A percentile compares a stretch with the other conserved stretches of the same genome.
Evolutionary conservation across 2,888 invertebrate species (phyloP).

Genomic region (Drosophila subsilvestris): DNA sequence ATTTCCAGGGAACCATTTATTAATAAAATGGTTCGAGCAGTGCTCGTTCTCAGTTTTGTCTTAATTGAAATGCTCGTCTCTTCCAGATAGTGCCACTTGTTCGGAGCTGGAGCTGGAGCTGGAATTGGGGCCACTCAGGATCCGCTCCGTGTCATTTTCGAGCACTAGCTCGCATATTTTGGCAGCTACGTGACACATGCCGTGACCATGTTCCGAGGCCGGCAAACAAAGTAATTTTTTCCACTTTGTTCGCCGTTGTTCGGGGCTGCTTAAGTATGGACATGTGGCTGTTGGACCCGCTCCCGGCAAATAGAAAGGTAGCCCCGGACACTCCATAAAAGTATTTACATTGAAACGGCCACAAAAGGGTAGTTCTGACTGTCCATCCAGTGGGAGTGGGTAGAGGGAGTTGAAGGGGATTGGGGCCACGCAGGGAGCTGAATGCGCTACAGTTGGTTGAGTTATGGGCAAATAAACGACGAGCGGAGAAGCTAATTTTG

Average conservation of each 20-base stretch:
- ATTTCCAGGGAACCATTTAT: constrained; percentile 11
- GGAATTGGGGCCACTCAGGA: neutral
- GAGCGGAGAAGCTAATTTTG: constrained; percentile 47
- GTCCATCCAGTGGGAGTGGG: constrained; percentile 7
- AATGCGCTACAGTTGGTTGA: constrained; percentile 51
- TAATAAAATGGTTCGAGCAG: constrained; percentile 1
- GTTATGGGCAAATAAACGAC: constrained; percentile 43
- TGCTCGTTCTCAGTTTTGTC: constrained; percentile 50
- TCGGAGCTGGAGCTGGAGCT: neutral
- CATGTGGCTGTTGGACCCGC: constrained; percentile 46
- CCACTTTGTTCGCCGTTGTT: constrained; percentile 23
- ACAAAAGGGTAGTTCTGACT: constrained; percentile 49
- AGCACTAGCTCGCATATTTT: constrained; percentile 64
- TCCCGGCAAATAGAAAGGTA: constrained; percentile 47
- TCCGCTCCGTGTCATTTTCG: constrained; percentile 57
- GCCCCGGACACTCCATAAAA: constrained; percentile 39
- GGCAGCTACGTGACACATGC: constrained; percentile 68
- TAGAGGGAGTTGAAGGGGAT: neutral
- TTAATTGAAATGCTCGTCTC: constrained; percentile 67
- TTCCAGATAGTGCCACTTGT: constrained; percentile 7
- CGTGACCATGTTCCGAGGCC: constrained; percentile 42
- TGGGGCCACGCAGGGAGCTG: constrained; percentile 19
- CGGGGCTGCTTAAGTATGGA: constrained; percentile 60
- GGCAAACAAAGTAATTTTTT: constrained; percentile 71
- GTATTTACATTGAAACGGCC: constrained; percentile 64